Conservation (phyloP, 2,113 vertebrate species). For the Myrmecophaga tridactyla region DNA sequence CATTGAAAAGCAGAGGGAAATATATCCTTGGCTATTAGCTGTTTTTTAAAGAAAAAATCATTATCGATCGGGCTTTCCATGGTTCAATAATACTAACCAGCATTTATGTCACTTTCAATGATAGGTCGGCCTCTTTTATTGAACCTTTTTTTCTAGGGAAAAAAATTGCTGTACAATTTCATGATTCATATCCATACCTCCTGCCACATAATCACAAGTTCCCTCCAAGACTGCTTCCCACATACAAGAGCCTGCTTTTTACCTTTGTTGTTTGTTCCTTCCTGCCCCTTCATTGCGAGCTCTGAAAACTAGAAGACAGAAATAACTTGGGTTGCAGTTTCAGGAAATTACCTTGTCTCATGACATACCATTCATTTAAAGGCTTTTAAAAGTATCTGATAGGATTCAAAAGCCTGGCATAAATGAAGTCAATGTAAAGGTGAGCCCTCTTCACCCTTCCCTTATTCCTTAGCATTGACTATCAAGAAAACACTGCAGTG, state of each 20-base stretch:
- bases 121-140: constrained; percentile 63
- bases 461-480: not conserved
- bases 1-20: constrained; percentile 74
- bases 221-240: constrained; percentile 67
- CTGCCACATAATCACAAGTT: constrained; percentile 57
- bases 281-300: constrained; percentile 28
- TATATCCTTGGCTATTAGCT: constrained; percentile 68
- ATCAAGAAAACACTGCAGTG: not conserved
- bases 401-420: not conserved
- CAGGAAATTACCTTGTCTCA: constrained; percentile 53
- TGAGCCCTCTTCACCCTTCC: not conserved
- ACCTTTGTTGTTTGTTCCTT: constrained; percentile 68
- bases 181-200: constrained; percentile 76
- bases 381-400: constrained; percentile 36
- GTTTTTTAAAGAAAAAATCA: constrained; percentile 68
- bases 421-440: constrained; percentile 32
- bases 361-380: constrained; percentile 14
- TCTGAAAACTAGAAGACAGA: constrained; percentile 58
- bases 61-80: constrained; percentile 59
- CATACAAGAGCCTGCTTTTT: constrained; percentile 51
- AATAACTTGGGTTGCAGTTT: constrained; percentile 61
- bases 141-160: constrained; percentile 4
- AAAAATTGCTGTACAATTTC: constrained; percentile 54
- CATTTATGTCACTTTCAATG: constrained; percentile 57
- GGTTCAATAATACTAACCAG: constrained; percentile 69